Base-by-base conservation (phyloP, 2,797 vertebrate genomes). In the Xiphorhynchus erythropygius region DNA sequence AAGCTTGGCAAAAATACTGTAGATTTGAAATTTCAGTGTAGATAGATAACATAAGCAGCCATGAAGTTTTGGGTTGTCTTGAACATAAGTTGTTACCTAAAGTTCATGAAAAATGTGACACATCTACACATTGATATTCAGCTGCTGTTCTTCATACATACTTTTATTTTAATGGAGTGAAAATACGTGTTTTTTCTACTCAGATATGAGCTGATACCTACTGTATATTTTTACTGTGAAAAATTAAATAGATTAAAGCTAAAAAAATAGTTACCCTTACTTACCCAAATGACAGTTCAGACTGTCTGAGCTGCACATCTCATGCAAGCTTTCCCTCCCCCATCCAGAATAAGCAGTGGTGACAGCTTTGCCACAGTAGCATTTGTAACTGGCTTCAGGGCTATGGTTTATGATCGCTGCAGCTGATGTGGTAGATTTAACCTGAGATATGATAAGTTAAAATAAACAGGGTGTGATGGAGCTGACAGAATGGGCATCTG, bases 361-460 rank as follows among this genome's bases (percentile, higher is more conserved):
- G 93, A 93, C 93, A 89, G 90, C 46, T 92, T 55, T 87, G 74
- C 81, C 65, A 46, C 63, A 39, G 41, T 44, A 53, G 75, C 75
- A 75, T 89, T 94, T 3, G 3, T 62, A 76, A 52, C 11, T 73
- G 57, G 59, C 87, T 96, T 56, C 35, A 35, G 92, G 90, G 56
- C 60, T 7, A 22, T 1, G 6, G 7, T 47, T 78, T 89, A 80
- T 87, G 81, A 92, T 89, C 4, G 0, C 35, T 74, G 41, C 53
- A 80, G 59, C 39, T 62, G 67, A 90, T 73, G 84, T 65, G 56
- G 55, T 60, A 87, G 89, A 87, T 92, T 87, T 79, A 97, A 95
- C 62, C 53, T 65, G 64, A 89, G 65, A 87, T 44, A 80, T 11
- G 27, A 11, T 30, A 89, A 93, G 68, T 82, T 89, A 85, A 91